Percentiles rank a stretch among this genome's conserved stretches.
Conservation (phyloP, 2,113 vertebrate genomes). For the Catagonus wagneri region DNA sequence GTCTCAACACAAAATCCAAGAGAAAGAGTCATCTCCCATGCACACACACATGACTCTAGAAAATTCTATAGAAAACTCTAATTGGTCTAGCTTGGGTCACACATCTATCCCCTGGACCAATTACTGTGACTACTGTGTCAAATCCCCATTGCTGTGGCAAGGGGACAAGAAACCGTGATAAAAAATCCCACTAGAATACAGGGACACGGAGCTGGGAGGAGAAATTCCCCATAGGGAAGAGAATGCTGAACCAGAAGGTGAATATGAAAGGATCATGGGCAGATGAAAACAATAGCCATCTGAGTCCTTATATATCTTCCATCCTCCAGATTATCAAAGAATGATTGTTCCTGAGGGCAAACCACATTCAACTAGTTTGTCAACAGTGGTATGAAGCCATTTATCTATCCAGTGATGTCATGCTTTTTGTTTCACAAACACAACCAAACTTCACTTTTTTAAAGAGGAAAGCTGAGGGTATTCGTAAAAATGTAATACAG, state of each 20-base stretch:
- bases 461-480: conserved; percentile 23
- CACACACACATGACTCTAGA: conserved; percentile 30
- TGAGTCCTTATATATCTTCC: background rate
- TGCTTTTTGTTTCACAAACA: conserved; percentile 33
- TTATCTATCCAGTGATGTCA: conserved; percentile 14
- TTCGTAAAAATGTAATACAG: background rate
- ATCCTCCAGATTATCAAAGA: background rate
- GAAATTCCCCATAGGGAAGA: conserved; percentile 39
- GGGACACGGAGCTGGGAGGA: background rate
- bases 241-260: background rate
- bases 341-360: background rate
- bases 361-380: background rate
- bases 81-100: background rate
- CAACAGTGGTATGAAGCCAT: conserved; percentile 4
- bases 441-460: background rate
- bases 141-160: conserved; percentile 17
- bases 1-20: conserved; percentile 42
- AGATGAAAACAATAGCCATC: background rate
- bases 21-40: background rate
- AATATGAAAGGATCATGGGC: background rate
- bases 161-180: background rate
- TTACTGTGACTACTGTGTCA: background rate
- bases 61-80: conserved; percentile 34
- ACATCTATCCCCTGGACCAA: background rate
- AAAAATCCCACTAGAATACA: background rate